Evolutionary conservation across 2,797 vertebrate species (phyloP), one percentile per base, ranked within the genome.

Genomic region (Notolepis coatsorum): DNA sequence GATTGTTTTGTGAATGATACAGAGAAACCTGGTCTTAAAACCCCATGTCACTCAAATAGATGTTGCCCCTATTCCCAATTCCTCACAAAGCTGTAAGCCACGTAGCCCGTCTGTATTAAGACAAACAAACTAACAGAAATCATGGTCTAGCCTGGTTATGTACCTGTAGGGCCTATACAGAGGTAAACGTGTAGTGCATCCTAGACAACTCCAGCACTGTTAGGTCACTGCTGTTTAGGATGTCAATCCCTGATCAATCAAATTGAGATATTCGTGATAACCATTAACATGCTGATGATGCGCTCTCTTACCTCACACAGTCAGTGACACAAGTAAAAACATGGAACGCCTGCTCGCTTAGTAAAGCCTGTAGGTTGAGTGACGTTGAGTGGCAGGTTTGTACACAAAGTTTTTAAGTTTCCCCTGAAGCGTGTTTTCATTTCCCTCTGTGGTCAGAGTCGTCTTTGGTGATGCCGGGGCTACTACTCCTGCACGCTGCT

Each of bases 381-480:
- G 42, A 68, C 77, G 80, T 69, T 79, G 68, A 68, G 55, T 52
- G 72, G 57, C 64, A 58, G 68, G 61, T 49, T 64, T 51, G 71
- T 76, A 72, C 68, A 51, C 28, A 64, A n/a, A 67, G 73, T 68
- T 77, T 67, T 15, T 61, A n/a, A 62, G 71, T 72, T 66, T 68
- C 60, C 39, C 38, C 28, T 25, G 57, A 39, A 64, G 41, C 64
- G 39, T 9, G 1, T 41, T 45, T 84, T 90, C 80, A 91, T 67
- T 93, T 90, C 57, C 80, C 82, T 39, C 89, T 73, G 68, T 77
- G 86, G 77, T 92, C 93, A 28, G 92, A 91, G 66, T 95, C 93
- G 30, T 95, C 95, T 87, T 96, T 97, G 80, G 91, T 91, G 60
- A 92, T 91, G 86, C 88, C 89, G 4, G 94, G 93, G 66, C 95